These are phyloP conservation scores for Antidorcas marsupialis DNA, from an alignment of 2,113 vertebrate species.

Conservation along the genomic window DNA sequence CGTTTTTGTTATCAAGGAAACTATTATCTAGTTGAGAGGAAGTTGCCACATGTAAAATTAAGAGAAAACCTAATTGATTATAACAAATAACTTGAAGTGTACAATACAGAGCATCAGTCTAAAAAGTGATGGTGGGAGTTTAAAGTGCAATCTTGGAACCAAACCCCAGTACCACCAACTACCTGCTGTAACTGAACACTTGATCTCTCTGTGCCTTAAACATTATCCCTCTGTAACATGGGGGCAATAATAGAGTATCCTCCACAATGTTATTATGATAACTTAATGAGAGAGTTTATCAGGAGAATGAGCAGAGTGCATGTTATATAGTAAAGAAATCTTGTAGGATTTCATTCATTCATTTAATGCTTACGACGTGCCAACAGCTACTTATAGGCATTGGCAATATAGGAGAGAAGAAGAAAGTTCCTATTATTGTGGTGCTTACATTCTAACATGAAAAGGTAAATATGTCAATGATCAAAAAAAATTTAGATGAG, in stretches of 20 bases:
- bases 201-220: neutral
- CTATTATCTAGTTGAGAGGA: neutral
- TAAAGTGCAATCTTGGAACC: neutral
- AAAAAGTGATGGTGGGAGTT: neutral
- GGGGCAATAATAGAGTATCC: neutral
- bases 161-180: neutral
- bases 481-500: neutral
- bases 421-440: neutral
- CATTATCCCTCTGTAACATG: neutral
- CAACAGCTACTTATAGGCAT: neutral
- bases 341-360: neutral
- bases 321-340: neutral
- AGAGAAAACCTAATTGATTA: neutral
- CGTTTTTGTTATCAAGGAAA: constrained; percentile 8
- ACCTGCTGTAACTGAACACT: neutral
- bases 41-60: neutral
- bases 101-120: neutral
- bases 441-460: neutral
- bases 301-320: neutral
- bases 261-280: neutral
- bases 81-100: neutral
- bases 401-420: neutral
- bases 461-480: neutral
- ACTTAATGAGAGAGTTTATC: neutral
- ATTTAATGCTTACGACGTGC: neutral